Evolutionary conservation across 2,113 vertebrate genomes (phyloP).

Genomic region (Dermatemys mawii): DNA sequence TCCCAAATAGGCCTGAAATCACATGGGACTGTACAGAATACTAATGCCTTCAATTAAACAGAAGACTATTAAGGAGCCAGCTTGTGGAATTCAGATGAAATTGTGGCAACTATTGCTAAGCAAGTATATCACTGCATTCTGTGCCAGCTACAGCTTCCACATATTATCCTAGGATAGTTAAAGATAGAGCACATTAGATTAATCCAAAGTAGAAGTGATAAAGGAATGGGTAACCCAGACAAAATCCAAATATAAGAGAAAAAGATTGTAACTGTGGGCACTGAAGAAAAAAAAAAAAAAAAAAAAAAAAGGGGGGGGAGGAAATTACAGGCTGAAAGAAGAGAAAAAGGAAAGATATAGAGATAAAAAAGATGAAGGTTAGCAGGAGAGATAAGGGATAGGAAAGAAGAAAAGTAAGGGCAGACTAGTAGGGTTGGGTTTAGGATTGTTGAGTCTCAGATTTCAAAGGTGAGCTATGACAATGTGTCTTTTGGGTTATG

Average conservation of each 20-base stretch:
- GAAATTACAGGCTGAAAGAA: not conserved
- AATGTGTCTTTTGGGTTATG: not conserved
- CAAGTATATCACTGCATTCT: not conserved
- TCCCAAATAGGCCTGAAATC: not conserved
- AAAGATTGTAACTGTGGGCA: not conserved
- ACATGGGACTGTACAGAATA: not conserved
- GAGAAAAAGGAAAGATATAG: not conserved
- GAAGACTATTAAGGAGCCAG: not conserved
- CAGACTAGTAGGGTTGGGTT: not conserved
- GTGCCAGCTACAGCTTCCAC: not conserved
- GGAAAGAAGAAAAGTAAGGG: not conserved
- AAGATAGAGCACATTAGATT: not conserved
- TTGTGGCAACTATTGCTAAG: not conserved
- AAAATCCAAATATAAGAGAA: not conserved
- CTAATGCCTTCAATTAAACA: rapidly evolving
- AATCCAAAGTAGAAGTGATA: not conserved
- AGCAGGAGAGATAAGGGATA: not conserved
- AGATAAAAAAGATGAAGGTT: not conserved
- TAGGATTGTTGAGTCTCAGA: not conserved
- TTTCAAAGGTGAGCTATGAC: not conserved
- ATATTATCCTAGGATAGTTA: not conserved
- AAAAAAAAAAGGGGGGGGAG: too few relatives aligned
- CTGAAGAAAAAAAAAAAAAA: not conserved
- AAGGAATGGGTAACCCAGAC: not conserved
- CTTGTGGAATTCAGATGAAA: not conserved